These are phyloP conservation scores for Tanypteryx hageni DNA, from an alignment of 2,888 invertebrate genomes.

Conservation along the genomic window DNA sequence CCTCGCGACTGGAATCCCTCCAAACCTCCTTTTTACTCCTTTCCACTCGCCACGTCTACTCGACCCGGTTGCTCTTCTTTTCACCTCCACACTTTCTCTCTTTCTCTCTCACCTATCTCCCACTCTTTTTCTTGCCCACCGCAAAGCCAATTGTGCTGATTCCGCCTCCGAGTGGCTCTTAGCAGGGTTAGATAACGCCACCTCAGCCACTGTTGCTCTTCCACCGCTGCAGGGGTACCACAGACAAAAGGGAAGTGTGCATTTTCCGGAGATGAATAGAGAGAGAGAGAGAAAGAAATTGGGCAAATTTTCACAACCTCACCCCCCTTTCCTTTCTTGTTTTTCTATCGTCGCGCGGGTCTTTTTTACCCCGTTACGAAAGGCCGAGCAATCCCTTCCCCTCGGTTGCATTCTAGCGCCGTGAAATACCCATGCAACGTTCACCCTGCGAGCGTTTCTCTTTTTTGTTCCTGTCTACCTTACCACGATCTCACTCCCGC, in stretches of 20 bases:
- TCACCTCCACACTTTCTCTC: background rate
- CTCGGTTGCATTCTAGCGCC: background rate
- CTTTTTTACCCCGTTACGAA: too few species aligned
- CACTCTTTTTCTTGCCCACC: background rate
- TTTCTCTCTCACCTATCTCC: background rate
- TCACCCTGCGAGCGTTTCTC: background rate
- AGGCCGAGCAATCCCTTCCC: too few species aligned
- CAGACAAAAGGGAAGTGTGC: background rate
- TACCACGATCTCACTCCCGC: too few species aligned
- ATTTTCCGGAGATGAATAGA: background rate
- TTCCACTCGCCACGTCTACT: background rate
- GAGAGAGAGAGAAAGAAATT: background rate
- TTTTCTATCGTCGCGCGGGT: too few species aligned
- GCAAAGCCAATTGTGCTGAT: conserved; percentile 15
- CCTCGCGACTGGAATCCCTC: too few species aligned
- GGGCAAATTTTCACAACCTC: too few species aligned
- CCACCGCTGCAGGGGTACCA: background rate
- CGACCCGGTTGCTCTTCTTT: background rate
- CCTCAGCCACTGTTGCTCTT: background rate
- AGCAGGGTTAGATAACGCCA: background rate
- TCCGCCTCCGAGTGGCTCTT: background rate
- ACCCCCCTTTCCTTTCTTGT: too few species aligned
- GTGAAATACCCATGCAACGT: background rate
- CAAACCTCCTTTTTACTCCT: too few species aligned
- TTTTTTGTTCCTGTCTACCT: background rate